Evolutionary conservation across 2,888 invertebrate species (phyloP).

Genomic region (Drosophila meridionalis): DNA sequence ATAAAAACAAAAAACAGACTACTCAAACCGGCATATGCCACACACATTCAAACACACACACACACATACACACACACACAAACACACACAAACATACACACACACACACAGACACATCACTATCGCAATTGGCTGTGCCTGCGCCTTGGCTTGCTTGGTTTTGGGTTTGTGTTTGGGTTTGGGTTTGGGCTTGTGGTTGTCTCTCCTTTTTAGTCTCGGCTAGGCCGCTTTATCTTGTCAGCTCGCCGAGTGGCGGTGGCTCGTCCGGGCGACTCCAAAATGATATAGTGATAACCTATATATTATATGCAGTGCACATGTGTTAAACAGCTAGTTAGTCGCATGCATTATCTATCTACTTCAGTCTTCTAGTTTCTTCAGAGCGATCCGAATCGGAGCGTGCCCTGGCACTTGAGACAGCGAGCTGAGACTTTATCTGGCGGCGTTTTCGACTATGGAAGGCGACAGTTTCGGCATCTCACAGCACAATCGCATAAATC

Average conservation of each 20-base stretch:
- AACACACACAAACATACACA: constrained; percentile 20
- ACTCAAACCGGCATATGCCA: constrained; percentile 62
- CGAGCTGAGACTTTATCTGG: constrained; percentile 33
- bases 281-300: constrained; percentile 76
- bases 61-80: constrained; percentile 15
- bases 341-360: constrained; percentile 58
- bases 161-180: constrained; percentile 11
- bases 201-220: constrained; percentile 57
- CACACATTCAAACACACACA: constrained; percentile 23
- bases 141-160: constrained; percentile 25
- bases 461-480: constrained; percentile 28
- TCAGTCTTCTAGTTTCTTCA: constrained; percentile 43
- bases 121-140: constrained; percentile 50
- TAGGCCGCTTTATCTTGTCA: constrained; percentile 72
- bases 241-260: constrained; percentile 30
- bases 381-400: constrained; percentile 28
- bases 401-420: constrained; percentile 21
- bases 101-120: constrained; percentile 26
- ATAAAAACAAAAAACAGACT: constrained; percentile 27
- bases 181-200: constrained; percentile 40
- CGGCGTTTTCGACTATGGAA: constrained; percentile 17
- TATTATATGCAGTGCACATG: constrained; percentile 39
- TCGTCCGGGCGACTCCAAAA: constrained; percentile 39
- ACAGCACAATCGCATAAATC: constrained; percentile 53
- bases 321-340: constrained; percentile 57